Evolutionary conservation across 2,888 invertebrate genomes (phyloP).

Genomic region (Lasioglossum calceatum): DNA sequence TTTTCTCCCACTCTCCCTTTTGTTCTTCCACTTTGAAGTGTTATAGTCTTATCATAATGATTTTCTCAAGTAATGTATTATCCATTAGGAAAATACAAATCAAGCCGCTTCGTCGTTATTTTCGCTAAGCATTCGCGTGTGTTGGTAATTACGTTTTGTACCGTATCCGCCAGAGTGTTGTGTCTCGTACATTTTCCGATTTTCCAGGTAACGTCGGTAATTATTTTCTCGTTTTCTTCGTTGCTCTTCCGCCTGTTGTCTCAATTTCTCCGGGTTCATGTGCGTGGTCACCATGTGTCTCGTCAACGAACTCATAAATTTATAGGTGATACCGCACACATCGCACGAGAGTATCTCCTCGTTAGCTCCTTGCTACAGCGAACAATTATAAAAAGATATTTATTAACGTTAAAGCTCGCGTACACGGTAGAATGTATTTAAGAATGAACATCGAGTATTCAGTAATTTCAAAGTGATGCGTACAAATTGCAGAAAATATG

Average conservation of each 20-base stretch:
- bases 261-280: slow-evolving; percentile 83
- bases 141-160: slow-evolving; percentile 65
- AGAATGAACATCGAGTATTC: slow-evolving; percentile 25
- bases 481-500: slow-evolving; percentile 66
- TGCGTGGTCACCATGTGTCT: slow-evolving; percentile 87
- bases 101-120: slow-evolving; percentile 71
- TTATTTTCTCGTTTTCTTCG: slow-evolving; percentile 82
- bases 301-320: slow-evolving; percentile 86
- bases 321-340: slow-evolving; percentile 86
- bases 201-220: slow-evolving; percentile 82
- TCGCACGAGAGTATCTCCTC: slow-evolving; percentile 83
- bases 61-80: slow-evolving; percentile 19
- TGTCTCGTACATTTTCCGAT: slow-evolving; percentile 82
- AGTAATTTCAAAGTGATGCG: slow-evolving; percentile 36
- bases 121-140: slow-evolving; percentile 54
- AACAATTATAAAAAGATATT: not conserved
- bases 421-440: not conserved
- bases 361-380: slow-evolving; percentile 78
- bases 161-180: slow-evolving; percentile 74
- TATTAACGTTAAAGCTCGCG: not conserved
- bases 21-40: slow-evolving; percentile 22
- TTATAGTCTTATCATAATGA: slow-evolving; percentile 22
- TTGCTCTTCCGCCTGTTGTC: slow-evolving; percentile 83
- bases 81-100: slow-evolving; percentile 47
- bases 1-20: not conserved